Evolutionary conservation across 2,113 vertebrate species (phyloP).

Genomic region (Ariopsis seemanni): DNA sequence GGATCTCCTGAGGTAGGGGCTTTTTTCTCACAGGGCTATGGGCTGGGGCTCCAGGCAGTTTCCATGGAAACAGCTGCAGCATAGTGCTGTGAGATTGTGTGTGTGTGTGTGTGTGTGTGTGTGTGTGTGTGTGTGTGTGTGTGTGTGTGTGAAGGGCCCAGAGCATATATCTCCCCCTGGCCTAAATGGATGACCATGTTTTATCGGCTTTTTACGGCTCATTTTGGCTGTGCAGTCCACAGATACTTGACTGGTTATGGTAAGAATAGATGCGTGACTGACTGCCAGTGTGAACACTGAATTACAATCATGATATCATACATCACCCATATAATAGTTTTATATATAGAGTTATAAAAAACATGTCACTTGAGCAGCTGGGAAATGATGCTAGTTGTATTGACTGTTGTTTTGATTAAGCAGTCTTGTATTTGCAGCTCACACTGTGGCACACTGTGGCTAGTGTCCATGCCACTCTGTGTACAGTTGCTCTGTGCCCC

Average conservation of each 20-base stretch:
- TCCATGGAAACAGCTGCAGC: slow-evolving; percentile 81
- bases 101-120: slow-evolving; percentile 55
- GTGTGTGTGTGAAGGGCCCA: slow-evolving; percentile 81
- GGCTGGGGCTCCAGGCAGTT: slow-evolving; percentile 77
- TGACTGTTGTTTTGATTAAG: slow-evolving; percentile 6
- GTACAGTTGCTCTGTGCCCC: background rate
- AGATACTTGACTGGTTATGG: slow-evolving; percentile 20
- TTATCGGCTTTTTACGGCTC: slow-evolving; percentile 30
- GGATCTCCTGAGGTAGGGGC: slow-evolving; percentile 55
- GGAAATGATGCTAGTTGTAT: background rate
- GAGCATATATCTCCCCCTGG: slow-evolving; percentile 84
- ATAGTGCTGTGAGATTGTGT: slow-evolving; percentile 56
- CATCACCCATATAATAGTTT: background rate
- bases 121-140: slow-evolving; percentile 53
- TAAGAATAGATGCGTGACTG: background rate
- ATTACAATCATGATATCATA: slow-evolving; percentile 2
- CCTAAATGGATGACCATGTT: slow-evolving; percentile 35
- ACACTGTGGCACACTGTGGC: background rate
- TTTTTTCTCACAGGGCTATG: slow-evolving; percentile 65
- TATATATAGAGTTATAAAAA: background rate
- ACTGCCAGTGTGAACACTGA: slow-evolving; percentile 4
- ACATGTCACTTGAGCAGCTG: background rate
- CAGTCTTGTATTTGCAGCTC: background rate
- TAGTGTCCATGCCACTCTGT: background rate
- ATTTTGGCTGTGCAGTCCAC: slow-evolving; percentile 14